Evolutionary conservation across 2,113 vertebrate species (phyloP), one percentile per base, ranked within the genome.

Genomic region (Lanius collurio): DNA sequence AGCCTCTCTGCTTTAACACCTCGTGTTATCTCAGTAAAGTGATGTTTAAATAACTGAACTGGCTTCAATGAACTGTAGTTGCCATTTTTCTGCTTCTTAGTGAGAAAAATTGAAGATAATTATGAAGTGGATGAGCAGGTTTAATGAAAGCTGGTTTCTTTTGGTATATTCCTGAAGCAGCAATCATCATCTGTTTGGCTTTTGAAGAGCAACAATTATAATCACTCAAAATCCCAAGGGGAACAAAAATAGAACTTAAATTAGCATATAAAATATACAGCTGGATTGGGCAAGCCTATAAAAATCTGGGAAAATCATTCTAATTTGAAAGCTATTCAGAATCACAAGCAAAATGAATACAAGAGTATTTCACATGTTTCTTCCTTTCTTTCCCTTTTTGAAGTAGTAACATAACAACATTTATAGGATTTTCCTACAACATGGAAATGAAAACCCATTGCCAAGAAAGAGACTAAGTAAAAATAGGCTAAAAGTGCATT

Each of bases 131-230:
- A 98, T 98, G 98, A 98, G 97, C 98, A 98, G 98, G 98, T 98
- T 98, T 98, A 98, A 98, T 98, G 98, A 98, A 98, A 98, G 98
- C 97, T 94, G 95, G 98, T 98, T 98, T 98, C 98, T 98, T 98
- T 98, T 97, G 97, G 98, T 98, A 98, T 98, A 98, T 98, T 98
- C 98, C 98, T 98, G 98, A 98, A 98, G 98, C 97, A 93, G 98
- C 98, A 98, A 98, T 98, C 98, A 98, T 98, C 98, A 98, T 98
- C 98, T 98, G 97, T 98, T 98, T 98, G 98, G 98, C 97, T 98
- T 98, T 98, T 98, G 97, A 98, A 98, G 98, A 98, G 98, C 97
- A 98, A 98, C 98, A 98, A 98, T 98, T 98, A 98, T 98, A 98
- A 98, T 98, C 98, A 98, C 98, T 98, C 98, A 97, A 98, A 98